Conservation (phyloP, 2,888 invertebrate species). For the Phengaris arion region DNA sequence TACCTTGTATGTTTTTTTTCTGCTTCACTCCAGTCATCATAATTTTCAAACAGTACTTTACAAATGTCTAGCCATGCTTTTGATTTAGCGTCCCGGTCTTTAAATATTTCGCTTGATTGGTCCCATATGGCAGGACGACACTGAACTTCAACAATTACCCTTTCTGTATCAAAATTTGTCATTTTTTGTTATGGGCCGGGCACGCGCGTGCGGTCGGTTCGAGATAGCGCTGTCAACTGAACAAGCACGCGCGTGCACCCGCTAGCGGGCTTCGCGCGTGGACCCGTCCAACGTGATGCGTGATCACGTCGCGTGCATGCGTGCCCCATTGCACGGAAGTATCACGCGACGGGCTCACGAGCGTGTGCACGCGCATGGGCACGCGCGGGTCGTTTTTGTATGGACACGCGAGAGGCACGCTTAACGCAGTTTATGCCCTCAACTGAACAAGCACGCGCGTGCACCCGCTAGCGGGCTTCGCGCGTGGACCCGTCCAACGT, state of each 20-base stretch:
- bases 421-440: too few species aligned
- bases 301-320: constrained; percentile 40
- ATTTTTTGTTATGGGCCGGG: constrained; percentile 36
- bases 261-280: constrained; percentile 37
- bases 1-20: too few species aligned
- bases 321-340: constrained; percentile 40
- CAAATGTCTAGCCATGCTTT: constrained; percentile 40
- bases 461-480: too few species aligned
- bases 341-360: too few species aligned
- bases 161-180: constrained; percentile 38
- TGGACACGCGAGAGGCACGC: too few species aligned
- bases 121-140: constrained; percentile 40
- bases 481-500: too few species aligned
- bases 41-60: constrained; percentile 38
- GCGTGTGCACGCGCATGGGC: too few species aligned
- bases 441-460: too few species aligned
- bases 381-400: too few species aligned
- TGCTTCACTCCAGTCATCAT: constrained; percentile 36
- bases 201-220: constrained; percentile 32
- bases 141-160: constrained; percentile 40
- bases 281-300: constrained; percentile 41
- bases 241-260: constrained; percentile 36
- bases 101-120: constrained; percentile 37
- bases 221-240: constrained; percentile 18
- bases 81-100: constrained; percentile 39